phyloP scores from a whole-genome alignment of 2,797 vertebrate genomes.

The Champsocephalus gunnari region DNA sequence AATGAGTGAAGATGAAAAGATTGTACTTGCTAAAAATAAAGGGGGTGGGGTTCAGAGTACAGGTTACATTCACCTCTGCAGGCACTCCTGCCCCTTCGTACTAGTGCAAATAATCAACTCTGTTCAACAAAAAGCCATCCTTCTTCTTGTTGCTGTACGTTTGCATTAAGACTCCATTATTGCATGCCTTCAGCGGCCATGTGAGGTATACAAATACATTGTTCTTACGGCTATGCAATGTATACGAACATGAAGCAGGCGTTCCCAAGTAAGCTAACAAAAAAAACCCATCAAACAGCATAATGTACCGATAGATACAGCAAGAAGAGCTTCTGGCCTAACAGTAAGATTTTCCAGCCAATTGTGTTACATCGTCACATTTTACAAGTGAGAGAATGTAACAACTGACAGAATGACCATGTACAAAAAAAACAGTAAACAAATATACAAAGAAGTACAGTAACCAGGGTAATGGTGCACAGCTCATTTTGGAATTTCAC shows the following conservation, averaged over 20 bases:
- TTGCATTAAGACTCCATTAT: slow-evolving; percentile 75
- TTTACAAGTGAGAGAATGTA: slow-evolving; percentile 13
- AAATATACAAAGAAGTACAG: slow-evolving; percentile 7
- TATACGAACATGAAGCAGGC: slow-evolving; percentile 7
- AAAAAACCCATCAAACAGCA: slow-evolving; percentile 12
- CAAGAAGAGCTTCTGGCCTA: neutral
- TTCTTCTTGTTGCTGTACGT: slow-evolving; percentile 14
- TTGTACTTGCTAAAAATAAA: slow-evolving; percentile 69
- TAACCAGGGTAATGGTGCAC: slow-evolving; percentile 27
- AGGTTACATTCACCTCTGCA: slow-evolving; percentile 68
- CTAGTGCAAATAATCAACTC: slow-evolving; percentile 72
- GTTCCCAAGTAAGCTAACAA: neutral
- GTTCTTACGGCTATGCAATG: slow-evolving; percentile 22
- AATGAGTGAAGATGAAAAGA: slow-evolving; percentile 57
- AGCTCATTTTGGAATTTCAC: neutral
- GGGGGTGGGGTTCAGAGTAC: slow-evolving; percentile 18
- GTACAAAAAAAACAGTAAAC: neutral
- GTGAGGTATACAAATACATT: slow-evolving; percentile 73
- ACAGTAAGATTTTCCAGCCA: slow-evolving; percentile 18
- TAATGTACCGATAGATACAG: neutral
- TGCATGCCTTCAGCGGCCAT: slow-evolving; percentile 67
- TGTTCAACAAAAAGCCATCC: slow-evolving; percentile 31
- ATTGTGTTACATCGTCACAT: slow-evolving; percentile 20
- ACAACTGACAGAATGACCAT: neutral
- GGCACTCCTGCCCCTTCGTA: slow-evolving; percentile 47